phyloP scores from a whole-genome alignment of 2,113 vertebrate species.

The Catharus fuscescens region DNA sequence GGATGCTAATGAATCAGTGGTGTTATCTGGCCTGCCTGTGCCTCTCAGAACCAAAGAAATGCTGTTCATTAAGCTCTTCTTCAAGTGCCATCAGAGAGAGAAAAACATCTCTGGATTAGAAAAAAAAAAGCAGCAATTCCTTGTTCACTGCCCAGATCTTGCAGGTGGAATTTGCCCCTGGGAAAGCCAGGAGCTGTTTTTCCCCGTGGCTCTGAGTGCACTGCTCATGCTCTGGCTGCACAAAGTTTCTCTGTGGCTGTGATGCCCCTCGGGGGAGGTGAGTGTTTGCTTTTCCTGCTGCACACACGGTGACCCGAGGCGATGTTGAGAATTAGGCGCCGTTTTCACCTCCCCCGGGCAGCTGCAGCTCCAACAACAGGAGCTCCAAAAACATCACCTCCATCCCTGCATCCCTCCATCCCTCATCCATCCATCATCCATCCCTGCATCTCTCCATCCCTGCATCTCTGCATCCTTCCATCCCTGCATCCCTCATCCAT shows the following conservation, averaged over 20 bases:
- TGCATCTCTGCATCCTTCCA: too few species aligned
- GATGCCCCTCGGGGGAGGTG: background rate
- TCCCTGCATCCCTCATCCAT: too few species aligned
- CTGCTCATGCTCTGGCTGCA: background rate
- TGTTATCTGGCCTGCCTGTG: background rate
- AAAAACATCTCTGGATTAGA: background rate
- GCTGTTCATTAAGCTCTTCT: background rate
- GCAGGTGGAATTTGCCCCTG: background rate
- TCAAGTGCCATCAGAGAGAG: background rate
- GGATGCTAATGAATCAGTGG: slow-evolving; percentile 25
- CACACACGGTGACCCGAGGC: background rate
- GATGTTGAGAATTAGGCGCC: background rate
- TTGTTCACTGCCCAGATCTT: background rate
- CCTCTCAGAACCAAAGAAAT: background rate
- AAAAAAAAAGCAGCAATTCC: background rate
- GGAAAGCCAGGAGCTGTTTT: background rate
- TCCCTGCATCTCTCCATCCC: too few species aligned
- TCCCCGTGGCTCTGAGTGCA: fast-evolving
- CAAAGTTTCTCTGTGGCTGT: background rate
- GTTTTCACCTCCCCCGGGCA: background rate
- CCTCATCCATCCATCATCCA: too few species aligned
- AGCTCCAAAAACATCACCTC: background rate
- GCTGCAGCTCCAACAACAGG: background rate
- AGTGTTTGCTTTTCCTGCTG: background rate
- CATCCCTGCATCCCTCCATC: too few species aligned